Base-by-base conservation (phyloP, 1,140 invertebrate genomes). In the Mycetomoellerius zeteki region DNA sequence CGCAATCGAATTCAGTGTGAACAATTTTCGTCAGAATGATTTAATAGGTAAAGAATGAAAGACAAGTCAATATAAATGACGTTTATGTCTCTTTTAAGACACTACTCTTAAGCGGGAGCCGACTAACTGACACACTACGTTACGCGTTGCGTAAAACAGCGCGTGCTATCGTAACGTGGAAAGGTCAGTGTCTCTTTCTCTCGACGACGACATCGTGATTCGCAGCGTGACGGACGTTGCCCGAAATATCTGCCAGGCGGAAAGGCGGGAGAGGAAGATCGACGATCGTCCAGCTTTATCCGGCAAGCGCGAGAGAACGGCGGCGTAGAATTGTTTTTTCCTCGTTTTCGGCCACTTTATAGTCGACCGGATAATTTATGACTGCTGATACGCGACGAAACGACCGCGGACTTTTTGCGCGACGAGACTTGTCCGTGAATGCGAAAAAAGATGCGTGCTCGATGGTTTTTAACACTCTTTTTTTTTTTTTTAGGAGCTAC, bases 101-200 rank as follows among this genome's bases (percentile, higher is more conserved):
- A 43, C 14, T 69, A 19, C 56, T 80, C 37, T 56, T 21, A 24
- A 1, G 0, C 30, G 67, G 52, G n/a, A 21, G 12, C 37, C 6
- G 24, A 12, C 52, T 50, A 27, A 60, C 60, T 69, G n/a, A 58
- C 80, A 54, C 65, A 73, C 86, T 33, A 21, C 60, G 86, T 43
- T 37, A 72, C 89, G 76, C 87, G 85, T 91, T 91, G 85, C 88
- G 90, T 91, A 92, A 91, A 91, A 77, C 86, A 65, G 50, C 69
- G 27, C 50, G 69, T 60, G 75, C 86, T 78, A 90, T 90, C 89
- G 88, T 85, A 80, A 81, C 62, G 88, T 91, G 88, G 93, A 93
- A 88, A 93, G 93, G 93, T 93, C 93, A 93, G 93, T 93, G 93
- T 91, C 90, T 91, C 89, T 90, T 88, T 86, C 91, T 90, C 81